phyloP scores from a whole-genome alignment of 2,888 invertebrate genomes.

The Diadromus collaris region DNA sequence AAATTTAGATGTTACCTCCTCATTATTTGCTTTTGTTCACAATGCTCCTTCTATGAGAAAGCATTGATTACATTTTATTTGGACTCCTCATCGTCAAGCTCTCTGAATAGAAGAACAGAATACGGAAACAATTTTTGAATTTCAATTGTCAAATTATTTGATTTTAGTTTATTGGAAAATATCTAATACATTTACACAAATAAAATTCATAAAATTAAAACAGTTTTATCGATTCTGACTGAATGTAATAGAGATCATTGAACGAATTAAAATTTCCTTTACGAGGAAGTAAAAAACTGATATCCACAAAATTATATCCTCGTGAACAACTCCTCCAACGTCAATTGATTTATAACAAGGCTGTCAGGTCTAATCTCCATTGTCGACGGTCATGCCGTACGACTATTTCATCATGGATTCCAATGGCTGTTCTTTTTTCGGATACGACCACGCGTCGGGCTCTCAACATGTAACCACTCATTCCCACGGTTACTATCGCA shows the following conservation, averaged over 20 bases:
- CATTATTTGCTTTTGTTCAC: background rate
- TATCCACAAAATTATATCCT: background rate
- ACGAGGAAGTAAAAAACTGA: background rate
- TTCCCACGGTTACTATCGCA: conserved; percentile 43
- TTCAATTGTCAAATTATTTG: too few relatives aligned
- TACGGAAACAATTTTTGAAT: too few relatives aligned
- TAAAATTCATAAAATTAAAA: too few relatives aligned
- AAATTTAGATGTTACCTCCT: background rate
- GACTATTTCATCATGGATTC: conserved; percentile 23
- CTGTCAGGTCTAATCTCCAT: conserved; percentile 24
- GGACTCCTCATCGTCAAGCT: too few relatives aligned
- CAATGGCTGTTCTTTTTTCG: conserved; percentile 21
- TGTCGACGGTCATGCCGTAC: background rate
- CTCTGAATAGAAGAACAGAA: too few relatives aligned
- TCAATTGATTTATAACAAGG: background rate
- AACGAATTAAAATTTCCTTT: background rate
- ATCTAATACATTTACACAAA: too few relatives aligned
- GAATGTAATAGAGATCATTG: too few relatives aligned
- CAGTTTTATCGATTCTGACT: too few relatives aligned
- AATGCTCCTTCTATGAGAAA: too few relatives aligned
- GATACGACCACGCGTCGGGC: conserved; percentile 28
- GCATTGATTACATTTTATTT: too few relatives aligned
- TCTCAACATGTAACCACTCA: background rate
- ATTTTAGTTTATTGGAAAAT: too few relatives aligned
- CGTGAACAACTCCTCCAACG: background rate